Conservation (phyloP, 2,797 vertebrate genomes). For the Strix occidentalis region DNA sequence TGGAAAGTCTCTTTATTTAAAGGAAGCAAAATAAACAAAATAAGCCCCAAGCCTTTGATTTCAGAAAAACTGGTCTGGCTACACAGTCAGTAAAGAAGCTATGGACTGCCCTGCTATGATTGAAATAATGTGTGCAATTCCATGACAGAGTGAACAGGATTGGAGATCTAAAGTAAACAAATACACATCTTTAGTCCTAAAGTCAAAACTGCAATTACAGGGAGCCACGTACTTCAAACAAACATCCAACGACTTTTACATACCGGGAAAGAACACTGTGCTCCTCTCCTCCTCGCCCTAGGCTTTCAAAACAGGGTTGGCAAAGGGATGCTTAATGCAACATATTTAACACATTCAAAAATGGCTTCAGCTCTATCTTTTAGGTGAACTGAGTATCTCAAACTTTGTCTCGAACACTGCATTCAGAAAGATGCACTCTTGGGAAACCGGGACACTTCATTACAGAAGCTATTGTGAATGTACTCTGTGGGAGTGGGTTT, state of each 20-base stretch:
- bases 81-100: neutral
- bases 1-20: slow-evolving; percentile 38
- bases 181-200: neutral
- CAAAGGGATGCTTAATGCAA: neutral
- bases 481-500: rapidly evolving
- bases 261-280: slow-evolving; percentile 2
- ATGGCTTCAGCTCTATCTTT: neutral
- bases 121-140: slow-evolving; percentile 25
- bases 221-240: neutral
- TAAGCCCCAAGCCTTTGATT: slow-evolving; percentile 7
- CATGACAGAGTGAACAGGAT: slow-evolving; percentile 18
- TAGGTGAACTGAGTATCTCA: neutral
- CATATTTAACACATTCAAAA: slow-evolving; percentile 14
- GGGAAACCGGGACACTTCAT: neutral
- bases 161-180: slow-evolving; percentile 41
- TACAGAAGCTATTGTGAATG: neutral
- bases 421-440: neutral
- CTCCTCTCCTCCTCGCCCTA: neutral
- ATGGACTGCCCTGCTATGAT: neutral
- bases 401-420: neutral
- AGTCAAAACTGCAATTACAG: slow-evolving; percentile 37
- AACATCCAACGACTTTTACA: neutral
- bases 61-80: slow-evolving; percentile 1
- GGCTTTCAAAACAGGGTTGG: slow-evolving; percentile 1
- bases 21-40: slow-evolving; percentile 40